Conservation (phyloP, 2,888 invertebrate genomes). For the Morpho deidamia region DNA sequence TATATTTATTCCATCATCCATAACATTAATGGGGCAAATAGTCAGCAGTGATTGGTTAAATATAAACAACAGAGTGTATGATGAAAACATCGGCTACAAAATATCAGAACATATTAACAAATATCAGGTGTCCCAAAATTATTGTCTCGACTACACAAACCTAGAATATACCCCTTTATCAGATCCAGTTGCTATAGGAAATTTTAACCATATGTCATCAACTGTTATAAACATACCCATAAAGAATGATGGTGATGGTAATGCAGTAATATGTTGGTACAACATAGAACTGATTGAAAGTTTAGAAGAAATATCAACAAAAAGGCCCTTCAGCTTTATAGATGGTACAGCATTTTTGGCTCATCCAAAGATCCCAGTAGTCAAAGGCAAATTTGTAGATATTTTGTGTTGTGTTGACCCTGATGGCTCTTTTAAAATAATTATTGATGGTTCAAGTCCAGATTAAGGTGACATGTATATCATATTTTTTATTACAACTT, state of each 20-base stretch:
- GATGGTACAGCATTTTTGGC: constrained; percentile 70
- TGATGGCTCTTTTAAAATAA: constrained; percentile 52
- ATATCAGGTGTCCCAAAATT: constrained; percentile 79
- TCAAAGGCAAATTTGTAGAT: constrained; percentile 41
- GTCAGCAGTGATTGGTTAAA: constrained; percentile 79
- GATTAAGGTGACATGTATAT: no score
- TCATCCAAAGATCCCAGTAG: constrained; percentile 42
- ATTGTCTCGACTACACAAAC: constrained; percentile 61
- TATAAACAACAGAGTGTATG: constrained; percentile 75
- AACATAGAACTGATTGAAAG: constrained; percentile 61
- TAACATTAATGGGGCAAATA: constrained; percentile 76
- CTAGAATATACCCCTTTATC: constrained; percentile 60
- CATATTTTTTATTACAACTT: no score
- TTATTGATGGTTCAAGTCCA: constrained; percentile 29
- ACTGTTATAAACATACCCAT: constrained; percentile 43
- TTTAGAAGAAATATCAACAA: constrained; percentile 55
- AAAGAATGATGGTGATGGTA: constrained; percentile 53
- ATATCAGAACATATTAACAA: constrained; percentile 78
- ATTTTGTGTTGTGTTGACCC: constrained; percentile 46
- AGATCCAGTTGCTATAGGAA: constrained; percentile 42
- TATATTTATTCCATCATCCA: constrained; percentile 69
- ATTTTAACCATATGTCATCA: constrained; percentile 28
- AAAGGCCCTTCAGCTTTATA: constrained; percentile 56
- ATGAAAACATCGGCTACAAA: constrained; percentile 74
- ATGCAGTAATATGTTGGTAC: constrained; percentile 78